Conservation (phyloP, 2,888 invertebrate species). For the Hydrotaea cyrtoneurina region DNA sequence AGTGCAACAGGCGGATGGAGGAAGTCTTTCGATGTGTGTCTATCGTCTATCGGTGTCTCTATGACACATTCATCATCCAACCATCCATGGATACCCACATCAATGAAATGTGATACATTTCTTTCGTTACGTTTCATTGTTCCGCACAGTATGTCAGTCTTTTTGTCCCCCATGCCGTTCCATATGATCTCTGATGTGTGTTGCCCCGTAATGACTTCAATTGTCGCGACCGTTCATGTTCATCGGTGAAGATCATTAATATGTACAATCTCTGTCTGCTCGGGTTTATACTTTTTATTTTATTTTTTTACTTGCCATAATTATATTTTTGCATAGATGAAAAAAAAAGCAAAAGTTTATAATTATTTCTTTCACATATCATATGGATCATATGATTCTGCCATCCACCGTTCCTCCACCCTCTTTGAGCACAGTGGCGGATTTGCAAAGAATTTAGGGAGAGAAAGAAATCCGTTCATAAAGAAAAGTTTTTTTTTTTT, state of each 20-base stretch:
- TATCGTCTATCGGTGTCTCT: not conserved
- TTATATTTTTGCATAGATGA: not conserved
- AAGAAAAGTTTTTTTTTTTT: too few species aligned
- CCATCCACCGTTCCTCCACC: not conserved
- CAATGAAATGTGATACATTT: slow-evolving; percentile 30
- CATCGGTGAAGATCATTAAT: slow-evolving; percentile 23
- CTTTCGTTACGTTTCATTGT: slow-evolving; percentile 4
- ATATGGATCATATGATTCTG: slow-evolving; percentile 2
- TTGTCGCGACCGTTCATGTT: not conserved
- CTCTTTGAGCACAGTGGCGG: not conserved
- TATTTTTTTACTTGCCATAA: not conserved
- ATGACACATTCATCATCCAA: not conserved
- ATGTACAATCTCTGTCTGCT: slow-evolving; percentile 17
- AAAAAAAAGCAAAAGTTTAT: slow-evolving; percentile 29
- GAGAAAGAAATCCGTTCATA: too few species aligned
- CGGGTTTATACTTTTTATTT: not conserved
- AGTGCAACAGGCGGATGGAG: slow-evolving; percentile 46
- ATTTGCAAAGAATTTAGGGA: too few species aligned
- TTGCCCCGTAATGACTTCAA: not conserved
- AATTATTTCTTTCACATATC: not conserved
- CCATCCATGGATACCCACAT: not conserved
- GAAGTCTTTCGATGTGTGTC: not conserved
- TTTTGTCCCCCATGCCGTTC: not conserved
- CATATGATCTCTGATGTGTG: not conserved
- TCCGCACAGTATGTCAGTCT: slow-evolving; percentile 2